Evolutionary conservation across 1,140 invertebrate species (phyloP).

Genomic region (Drosophila pseudoananassae): DNA sequence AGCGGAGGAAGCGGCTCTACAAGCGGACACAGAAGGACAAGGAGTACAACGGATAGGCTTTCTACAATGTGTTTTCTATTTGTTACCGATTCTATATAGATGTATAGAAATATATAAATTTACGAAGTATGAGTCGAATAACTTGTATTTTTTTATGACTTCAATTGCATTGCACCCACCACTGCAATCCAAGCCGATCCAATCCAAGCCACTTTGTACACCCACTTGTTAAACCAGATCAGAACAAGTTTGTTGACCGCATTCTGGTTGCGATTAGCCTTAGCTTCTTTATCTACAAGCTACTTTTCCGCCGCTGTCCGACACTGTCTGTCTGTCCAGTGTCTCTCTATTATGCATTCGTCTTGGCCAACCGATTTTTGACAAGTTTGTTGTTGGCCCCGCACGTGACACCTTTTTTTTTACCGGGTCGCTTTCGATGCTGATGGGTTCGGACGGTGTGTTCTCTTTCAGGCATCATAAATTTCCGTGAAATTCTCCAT

Average conservation of each 20-base stretch:
- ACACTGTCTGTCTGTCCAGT: conserved; percentile 24
- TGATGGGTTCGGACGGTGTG: conserved; percentile 21
- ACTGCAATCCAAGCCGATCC: not conserved
- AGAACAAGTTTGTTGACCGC: conserved; percentile 75
- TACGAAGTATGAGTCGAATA: conserved; percentile 13
- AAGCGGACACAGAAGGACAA: not conserved
- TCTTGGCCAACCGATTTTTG: conserved; percentile 62
- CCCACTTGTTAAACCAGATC: conserved; percentile 42
- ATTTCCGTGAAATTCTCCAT: conserved; percentile 75
- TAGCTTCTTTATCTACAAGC: conserved; percentile 65
- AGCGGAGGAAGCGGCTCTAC: conserved; percentile 19
- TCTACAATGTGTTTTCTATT: not conserved
- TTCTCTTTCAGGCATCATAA: conserved; percentile 57
- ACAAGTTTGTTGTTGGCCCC: conserved; percentile 51
- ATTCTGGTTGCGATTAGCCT: conserved; percentile 70
- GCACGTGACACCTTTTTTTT: conserved; percentile 73
- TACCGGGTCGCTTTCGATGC: conserved; percentile 4
- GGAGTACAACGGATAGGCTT: not conserved
- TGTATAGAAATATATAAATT: not conserved
- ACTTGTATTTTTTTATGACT: conserved; percentile 18
- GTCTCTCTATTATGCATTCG: conserved; percentile 63
- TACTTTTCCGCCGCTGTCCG: conserved; percentile 21
- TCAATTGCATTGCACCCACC: conserved; percentile 33
- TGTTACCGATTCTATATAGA: not conserved
- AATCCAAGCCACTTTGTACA: conserved; percentile 7